Conservation (phyloP, 2,113 vertebrate genomes). For the Paraplagusia blochii region DNA sequence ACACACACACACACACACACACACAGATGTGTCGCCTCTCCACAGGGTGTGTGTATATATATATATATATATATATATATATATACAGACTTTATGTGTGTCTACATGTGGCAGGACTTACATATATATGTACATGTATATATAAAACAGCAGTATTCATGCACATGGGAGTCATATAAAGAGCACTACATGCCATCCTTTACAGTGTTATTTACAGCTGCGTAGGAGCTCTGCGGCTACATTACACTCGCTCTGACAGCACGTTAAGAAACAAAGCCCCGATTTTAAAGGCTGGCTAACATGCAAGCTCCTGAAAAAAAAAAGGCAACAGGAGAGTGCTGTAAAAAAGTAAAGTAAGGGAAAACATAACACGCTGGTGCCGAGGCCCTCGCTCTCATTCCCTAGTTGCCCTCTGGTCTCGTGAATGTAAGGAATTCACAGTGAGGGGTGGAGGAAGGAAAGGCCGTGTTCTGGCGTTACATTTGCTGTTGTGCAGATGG, state of each 20-base stretch:
- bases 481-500: constrained; percentile 51
- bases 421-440: constrained; percentile 70
- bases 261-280: constrained; percentile 54
- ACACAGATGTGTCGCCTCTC: not conserved
- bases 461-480: constrained; percentile 25
- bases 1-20: not conserved
- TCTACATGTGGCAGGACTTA: constrained; percentile 22
- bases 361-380: constrained; percentile 43
- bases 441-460: constrained; percentile 42
- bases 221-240: constrained; percentile 43
- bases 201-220: constrained; percentile 55
- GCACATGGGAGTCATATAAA: constrained; percentile 52
- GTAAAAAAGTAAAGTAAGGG: constrained; percentile 43
- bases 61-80: too few relatives aligned
- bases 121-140: not conserved
- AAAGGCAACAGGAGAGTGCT: constrained; percentile 27
- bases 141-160: constrained; percentile 23
- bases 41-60: not conserved
- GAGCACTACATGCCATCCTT: constrained; percentile 43
- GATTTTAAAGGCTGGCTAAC: constrained; percentile 37
- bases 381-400: constrained; percentile 22
- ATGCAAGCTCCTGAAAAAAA: constrained; percentile 23
- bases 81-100: not conserved
- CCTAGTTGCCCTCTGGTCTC: constrained; percentile 55
- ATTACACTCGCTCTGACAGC: constrained; percentile 51